Base-by-base conservation (phyloP, 2,113 vertebrate species). In the Protomyctophum bolini region DNA sequence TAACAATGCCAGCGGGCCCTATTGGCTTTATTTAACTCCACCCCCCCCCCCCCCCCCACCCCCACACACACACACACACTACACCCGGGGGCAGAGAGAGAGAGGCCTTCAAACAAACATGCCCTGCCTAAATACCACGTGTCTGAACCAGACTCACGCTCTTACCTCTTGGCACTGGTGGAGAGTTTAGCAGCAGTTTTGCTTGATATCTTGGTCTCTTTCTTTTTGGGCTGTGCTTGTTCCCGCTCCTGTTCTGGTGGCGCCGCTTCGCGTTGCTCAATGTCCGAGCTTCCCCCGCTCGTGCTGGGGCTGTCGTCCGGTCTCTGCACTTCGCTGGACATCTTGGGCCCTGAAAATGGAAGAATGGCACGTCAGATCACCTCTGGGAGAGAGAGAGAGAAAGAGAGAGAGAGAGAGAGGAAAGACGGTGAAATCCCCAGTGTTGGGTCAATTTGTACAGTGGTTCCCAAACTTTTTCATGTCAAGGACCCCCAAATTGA, bases 181-280 rank as follows among this genome's bases (percentile, higher is more conserved):
- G 98, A 99, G 86, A 99, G 91, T 88, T 99, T 99, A 87, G 98
- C 97, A 54, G 97, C 97, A 1, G 97, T 99, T 94, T 98, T 99
- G 88, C 96, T 98, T 66, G 97, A 98, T 90, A 99, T 98, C 92
- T 99, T 99, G 46, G 96, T 97, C 80, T 98, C 98, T 86, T 98
- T 99, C 93, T 98, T 99, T 91, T 98, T 99, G 84, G 96, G 97
- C 87, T 97, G 97, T 61, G 95, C 94, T 80, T 97, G 95, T 67
- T 98, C 96, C n/a, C 96, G 93, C 87, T 98, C 97, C 88, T 97
- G 97, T 9, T 98, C 96, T 10, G 95, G 93, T 6, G 96, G 96
- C 80, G 93, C 93, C 28, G 95, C 91, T 82, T 98, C 98, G 61
- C 97, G 94, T 14, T 98, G 98, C 83, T 98, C 97, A 73, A 97